Evolutionary conservation across 1,140 invertebrate species (phyloP), one percentile per base, ranked within the genome.

Genomic region (Pectinophora gossypiella): DNA sequence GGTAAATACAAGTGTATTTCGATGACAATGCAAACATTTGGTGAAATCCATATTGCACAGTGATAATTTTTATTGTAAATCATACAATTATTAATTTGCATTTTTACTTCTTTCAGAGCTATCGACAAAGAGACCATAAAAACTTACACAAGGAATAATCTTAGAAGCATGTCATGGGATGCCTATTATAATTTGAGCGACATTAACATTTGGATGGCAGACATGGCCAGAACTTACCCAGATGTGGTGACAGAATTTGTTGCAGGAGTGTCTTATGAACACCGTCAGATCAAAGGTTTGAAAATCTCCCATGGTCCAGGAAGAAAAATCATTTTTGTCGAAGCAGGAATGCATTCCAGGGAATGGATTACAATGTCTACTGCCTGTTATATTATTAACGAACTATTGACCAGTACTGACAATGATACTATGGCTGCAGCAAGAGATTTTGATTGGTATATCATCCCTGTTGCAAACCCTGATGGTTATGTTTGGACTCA

Each of bases 311-410:
- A 89, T 42, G 89, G 90, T 0, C 32, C 67, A 47, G 81, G 84
- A 0, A 91, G 56, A 89, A 74, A 61, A 63, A 75, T 57, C 0
- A 73, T 87, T 20, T 85, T 90, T 20, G 75, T 90, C 18, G 90
- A 90, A 80, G 83, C 86, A 48, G 90, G 90, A 48, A 92, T 93
- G 35, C 92, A 94, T 77, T 89, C 92, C 0, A 81, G 92, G 23
- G 93, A 94, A 83, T 94, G 93, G 90, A 93, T 94, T 15, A 85
- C 91, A 2, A 90, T 91, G 3, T 85, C 92, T 0, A 89, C 90
- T 0, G 89, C 89, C 4, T 88, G 91, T 10, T 94, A 89, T 56
- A 87, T 93, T 4, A 87, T 91, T 7, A 88, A 90, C 61, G 85
- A 92, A 62, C 58, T 92, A 9, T 66, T 92, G 12, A 89, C 76